Conservation (phyloP, 2,797 vertebrate species). For the Eleutherodactylus coqui region DNA sequence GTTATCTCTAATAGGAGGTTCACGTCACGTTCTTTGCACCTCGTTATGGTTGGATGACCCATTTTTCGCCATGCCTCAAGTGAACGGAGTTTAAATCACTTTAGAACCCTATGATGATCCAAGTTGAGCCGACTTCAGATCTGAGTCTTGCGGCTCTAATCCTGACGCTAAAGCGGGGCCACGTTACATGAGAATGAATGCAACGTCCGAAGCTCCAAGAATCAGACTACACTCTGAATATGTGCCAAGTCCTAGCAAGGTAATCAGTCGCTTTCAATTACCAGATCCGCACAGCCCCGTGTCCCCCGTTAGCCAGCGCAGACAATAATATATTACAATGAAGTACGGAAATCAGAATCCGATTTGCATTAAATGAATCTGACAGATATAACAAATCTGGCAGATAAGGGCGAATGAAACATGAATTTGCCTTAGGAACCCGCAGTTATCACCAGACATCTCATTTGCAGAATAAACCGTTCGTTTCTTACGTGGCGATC, state of each 20-base stretch:
- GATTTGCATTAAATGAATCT: constrained; percentile 29
- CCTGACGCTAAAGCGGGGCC: too few species aligned
- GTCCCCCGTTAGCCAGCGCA: neutral
- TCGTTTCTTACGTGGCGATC: neutral
- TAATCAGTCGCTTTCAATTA: constrained; percentile 24
- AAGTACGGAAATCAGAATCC: constrained; percentile 21
- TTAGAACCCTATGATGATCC: too few species aligned
- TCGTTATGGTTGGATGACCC: too few species aligned
- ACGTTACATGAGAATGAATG: too few species aligned
- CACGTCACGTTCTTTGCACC: too few species aligned
- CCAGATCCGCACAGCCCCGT: neutral
- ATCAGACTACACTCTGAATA: neutral
- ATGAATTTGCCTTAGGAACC: constrained; percentile 24
- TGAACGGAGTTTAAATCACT: too few species aligned
- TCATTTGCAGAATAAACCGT: constrained; percentile 16
- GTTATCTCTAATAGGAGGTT: too few species aligned
- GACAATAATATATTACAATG: constrained; percentile 37
- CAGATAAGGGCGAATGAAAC: constrained; percentile 16
- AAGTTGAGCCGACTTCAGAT: too few species aligned
- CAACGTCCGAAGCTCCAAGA: neutral
- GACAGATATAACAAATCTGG: constrained; percentile 41
- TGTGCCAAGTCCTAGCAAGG: too few species aligned
- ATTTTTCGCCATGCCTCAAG: too few species aligned
- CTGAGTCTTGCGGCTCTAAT: too few species aligned
- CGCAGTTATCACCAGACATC: constrained; percentile 10